A percentile compares a stretch with the other conserved stretches of the same genome.
These are phyloP conservation scores for Sebastes miniatus DNA, from an alignment of 2,797 vertebrate species.

Conservation along the genomic window DNA sequence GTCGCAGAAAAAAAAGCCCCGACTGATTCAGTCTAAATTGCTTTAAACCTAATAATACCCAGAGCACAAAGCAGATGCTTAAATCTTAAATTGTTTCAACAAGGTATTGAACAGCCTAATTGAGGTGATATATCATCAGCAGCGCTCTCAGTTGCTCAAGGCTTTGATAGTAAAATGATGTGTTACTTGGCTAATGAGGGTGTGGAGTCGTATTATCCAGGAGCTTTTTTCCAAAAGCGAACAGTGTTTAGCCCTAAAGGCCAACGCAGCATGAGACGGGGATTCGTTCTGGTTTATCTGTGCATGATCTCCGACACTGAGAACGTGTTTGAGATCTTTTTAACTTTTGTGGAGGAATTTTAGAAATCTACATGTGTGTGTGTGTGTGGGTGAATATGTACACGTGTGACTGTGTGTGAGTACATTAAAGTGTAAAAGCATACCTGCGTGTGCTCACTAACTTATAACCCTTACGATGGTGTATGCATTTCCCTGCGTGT, in stretches of 20 bases:
- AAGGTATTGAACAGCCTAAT: conserved; percentile 71
- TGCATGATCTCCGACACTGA: conserved; percentile 6
- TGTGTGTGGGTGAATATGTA: background rate
- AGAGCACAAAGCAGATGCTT: conserved; percentile 60
- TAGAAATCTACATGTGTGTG: background rate
- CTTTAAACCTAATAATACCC: conserved; percentile 66
- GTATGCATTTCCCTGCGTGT: conserved; percentile 80
- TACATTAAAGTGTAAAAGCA: conserved; percentile 41
- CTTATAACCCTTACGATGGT: conserved; percentile 61
- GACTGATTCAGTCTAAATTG: conserved; percentile 60
- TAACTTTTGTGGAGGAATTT: background rate
- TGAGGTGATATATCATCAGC: conserved; percentile 71
- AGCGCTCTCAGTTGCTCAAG: conserved; percentile 40
- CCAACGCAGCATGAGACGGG: background rate
- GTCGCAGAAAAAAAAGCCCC: conserved; percentile 30
- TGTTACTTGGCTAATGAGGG: conserved; percentile 62
- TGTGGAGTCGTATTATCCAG: conserved; percentile 50
- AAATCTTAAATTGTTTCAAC: conserved; percentile 72
- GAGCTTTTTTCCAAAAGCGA: conserved; percentile 4
- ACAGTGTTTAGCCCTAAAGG: conserved; percentile 32
- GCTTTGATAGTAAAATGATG: conserved; percentile 65
- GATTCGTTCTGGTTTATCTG: conserved; percentile 31
- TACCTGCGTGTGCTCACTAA: conserved; percentile 36
- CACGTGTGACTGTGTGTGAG: conserved; percentile 19
- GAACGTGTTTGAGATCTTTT: background rate